Base-by-base conservation (phyloP, 2,113 vertebrate species). In the Neogale vison region DNA sequence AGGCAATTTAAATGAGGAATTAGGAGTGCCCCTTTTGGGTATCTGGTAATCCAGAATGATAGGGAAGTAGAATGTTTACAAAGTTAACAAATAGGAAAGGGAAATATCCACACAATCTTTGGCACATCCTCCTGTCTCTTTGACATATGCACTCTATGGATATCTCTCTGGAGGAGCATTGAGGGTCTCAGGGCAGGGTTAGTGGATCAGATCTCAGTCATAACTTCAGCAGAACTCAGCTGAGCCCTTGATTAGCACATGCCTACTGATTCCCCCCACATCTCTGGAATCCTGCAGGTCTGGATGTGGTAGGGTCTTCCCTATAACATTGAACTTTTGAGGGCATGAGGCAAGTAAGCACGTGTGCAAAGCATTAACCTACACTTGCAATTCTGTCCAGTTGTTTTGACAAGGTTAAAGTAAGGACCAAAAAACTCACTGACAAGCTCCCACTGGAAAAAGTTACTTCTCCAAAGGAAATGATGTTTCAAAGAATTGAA, bases 391-490 rank as follows among this genome's bases (percentile, higher is more conserved):
- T 90, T 95, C 80, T 89, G 77, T 55, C 84, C 85, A 85, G 29
- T 93, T 97, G n/a, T 96, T 95, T 65, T 97, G 71, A 88, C 90
- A 88, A 96, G 69, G 79, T 92, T 88, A 85, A 96, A 97, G n/a
- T 74, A 21, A 96, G n/a, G 72, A 65, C 71, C 80, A 92, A 94
- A 93, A 74, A 92, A 13, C 59, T 92, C 31, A 96, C 45, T 36
- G 95, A 77, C 2, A 39, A 91, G 6, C 55, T 95, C 79, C 72
- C 59, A 86, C 3, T 96, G 94, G 97, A 92, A 97, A 96, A 95
- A 76, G 14, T 74, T 50, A 76, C 59, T 55, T 90, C 1, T 0
- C 76, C 77, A 94, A 91, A 96, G 96, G 97, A 98, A 98, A 97
- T 92, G 74, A 82, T 96, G 94, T 87, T 94, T 98, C 81, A 97